These are phyloP conservation scores for Scolopax bukidnonensis DNA, from an alignment of 2,797 vertebrate species.

Conservation along the genomic window DNA sequence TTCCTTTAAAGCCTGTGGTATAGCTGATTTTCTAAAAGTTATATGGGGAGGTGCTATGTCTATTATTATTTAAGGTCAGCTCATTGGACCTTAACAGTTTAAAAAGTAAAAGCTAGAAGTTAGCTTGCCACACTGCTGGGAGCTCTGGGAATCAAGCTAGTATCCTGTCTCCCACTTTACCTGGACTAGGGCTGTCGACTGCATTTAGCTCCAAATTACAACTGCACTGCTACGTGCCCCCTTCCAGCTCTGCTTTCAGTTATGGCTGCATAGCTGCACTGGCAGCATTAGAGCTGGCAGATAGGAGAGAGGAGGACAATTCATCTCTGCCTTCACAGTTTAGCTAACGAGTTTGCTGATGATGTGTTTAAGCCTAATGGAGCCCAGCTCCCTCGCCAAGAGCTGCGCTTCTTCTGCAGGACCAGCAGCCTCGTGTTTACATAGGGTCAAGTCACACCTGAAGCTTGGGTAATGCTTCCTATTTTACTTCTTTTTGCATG, in stretches of 20 bases:
- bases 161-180: neutral
- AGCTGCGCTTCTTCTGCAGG: neutral
- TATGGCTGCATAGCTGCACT: neutral
- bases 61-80: neutral
- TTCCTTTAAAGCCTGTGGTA: neutral
- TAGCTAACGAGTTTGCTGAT: neutral
- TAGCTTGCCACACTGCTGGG: neutral
- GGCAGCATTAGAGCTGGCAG: neutral
- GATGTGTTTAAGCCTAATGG: neutral
- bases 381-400: accelerated
- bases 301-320: neutral
- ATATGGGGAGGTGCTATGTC: neutral
- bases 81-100: neutral
- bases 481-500: neutral
- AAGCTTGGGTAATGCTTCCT: neutral
- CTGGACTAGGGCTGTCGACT: neutral
- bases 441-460: neutral
- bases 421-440: neutral
- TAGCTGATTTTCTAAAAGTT: neutral
- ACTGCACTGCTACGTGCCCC: neutral
- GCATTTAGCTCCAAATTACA: neutral
- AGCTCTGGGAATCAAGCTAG: neutral
- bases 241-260: neutral
- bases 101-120: neutral
- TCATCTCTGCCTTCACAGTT: neutral